Base-by-base conservation (phyloP, 2,797 vertebrate genomes). In the Coregonus sp. region DNA sequence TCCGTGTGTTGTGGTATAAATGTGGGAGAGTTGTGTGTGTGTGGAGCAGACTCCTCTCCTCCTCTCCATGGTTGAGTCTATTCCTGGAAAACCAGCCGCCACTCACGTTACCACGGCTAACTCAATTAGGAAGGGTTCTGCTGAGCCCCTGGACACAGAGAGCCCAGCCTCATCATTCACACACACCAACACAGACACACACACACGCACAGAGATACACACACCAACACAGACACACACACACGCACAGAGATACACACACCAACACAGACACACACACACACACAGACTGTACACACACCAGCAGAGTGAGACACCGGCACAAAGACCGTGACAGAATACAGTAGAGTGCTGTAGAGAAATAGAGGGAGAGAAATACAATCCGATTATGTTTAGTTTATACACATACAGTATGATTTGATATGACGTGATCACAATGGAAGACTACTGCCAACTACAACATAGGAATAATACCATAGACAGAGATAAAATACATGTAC, bases 81-180 rank as follows among this genome's bases (percentile, higher is more conserved):
- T 91, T 91, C 89, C 86, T 90, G 88, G 88, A 90, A 86, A 90
- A 86, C 87, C 85, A 81, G 87, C 87, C 88, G 85, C 86, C 82
- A 50, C 85, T 86, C 80, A 82, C 86, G 85, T 90, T 89, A 85
- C 90, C 74, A 78, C 75, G 81, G 84, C 80, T 90, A 90, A 91
- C 88, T 89, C 16, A 73, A 89, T 92, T 90, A 92, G 83, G 16
- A 74, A 47, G 84, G 80, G 86, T 80, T 79, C 80, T 81, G 71
- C 81, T 65, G 16, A 86, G 70, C 50, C 50, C 78, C 80, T 63
- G 76, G 77, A 78, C 72, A 40, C 54, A 18, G 18, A n/a, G 70
- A 35, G 33, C 52, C 18, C 52, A 75, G 76, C 80, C 73, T 72
- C 67, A 69, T 12, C 54, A 40, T 14, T 9, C 65, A 33, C 71